Evolutionary conservation across 2,888 invertebrate species (phyloP).

Genomic region (Caenorhabditis sp.): DNA sequence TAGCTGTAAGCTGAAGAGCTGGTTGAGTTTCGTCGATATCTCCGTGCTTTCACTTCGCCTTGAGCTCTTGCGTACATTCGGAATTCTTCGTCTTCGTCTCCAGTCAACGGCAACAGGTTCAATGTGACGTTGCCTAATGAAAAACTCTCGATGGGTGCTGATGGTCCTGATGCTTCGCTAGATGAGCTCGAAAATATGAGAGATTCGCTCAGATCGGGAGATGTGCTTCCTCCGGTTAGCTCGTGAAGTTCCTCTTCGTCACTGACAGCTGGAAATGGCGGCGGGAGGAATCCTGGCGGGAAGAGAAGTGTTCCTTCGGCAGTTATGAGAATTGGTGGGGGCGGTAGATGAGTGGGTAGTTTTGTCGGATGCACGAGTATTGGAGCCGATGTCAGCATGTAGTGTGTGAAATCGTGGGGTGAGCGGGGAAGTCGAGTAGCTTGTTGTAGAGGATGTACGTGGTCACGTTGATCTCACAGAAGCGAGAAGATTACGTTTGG

Average conservation of each 20-base stretch:
- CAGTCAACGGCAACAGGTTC: conserved; percentile 43
- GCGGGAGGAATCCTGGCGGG: conserved; percentile 55
- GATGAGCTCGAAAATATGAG: conserved; percentile 26
- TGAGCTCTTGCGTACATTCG: conserved; percentile 50
- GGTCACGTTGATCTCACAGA: too few relatives aligned
- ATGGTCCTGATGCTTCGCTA: conserved; percentile 15
- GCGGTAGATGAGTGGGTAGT: conserved; percentile 63
- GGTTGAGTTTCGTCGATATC: conserved; percentile 18
- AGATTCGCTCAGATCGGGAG: conserved; percentile 12
- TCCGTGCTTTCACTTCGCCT: conserved; percentile 40
- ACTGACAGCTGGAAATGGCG: conserved; percentile 55
- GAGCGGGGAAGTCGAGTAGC: conserved; percentile 1
- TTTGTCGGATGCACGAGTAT: conserved; percentile 58
- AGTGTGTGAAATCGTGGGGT: conserved; percentile 3
- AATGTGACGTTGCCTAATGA: conserved; percentile 14
- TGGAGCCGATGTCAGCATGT: conserved; percentile 56
- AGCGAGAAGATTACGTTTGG: not conserved
- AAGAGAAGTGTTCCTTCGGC: conserved; percentile 31
- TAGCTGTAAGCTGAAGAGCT: conserved; percentile 21
- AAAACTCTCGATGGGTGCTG: conserved; percentile 21
- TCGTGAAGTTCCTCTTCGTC: conserved; percentile 58
- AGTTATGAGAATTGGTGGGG: conserved; percentile 44
- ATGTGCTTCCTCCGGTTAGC: conserved; percentile 13
- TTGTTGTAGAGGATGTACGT: conserved; percentile 18
- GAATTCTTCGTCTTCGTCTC: conserved; percentile 51